These are phyloP conservation scores for Pseudomugil gertrudae DNA, from an alignment of 2,797 vertebrate species.

Conservation along the genomic window DNA sequence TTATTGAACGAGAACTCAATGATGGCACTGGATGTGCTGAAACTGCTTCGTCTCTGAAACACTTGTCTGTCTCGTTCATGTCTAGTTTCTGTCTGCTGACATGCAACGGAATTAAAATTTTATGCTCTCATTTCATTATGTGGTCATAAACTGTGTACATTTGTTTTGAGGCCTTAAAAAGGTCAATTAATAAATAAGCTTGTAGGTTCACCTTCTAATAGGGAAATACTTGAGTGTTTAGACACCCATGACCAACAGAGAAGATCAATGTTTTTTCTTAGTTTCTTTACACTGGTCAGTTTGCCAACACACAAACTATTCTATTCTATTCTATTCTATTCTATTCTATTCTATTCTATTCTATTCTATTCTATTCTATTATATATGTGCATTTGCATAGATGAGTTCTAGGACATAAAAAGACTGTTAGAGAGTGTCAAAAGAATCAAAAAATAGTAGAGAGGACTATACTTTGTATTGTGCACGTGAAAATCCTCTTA, in stretches of 20 bases:
- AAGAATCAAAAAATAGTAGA: too few relatives aligned
- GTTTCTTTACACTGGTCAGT: neutral
- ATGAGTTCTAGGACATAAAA: too few relatives aligned
- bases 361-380: too few relatives aligned
- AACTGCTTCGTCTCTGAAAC: constrained; percentile 24
- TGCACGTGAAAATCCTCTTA: too few relatives aligned
- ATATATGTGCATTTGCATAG: too few relatives aligned
- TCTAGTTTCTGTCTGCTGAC: constrained; percentile 1
- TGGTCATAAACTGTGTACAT: neutral
- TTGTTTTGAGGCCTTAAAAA: neutral
- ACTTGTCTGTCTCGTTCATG: constrained; percentile 38
- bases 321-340: too few relatives aligned
- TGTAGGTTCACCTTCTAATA: neutral
- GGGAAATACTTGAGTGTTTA: neutral
- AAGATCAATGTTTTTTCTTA: neutral
- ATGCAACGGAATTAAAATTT: neutral
- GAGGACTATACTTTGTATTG: too few relatives aligned
- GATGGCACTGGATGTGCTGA: constrained; percentile 35
- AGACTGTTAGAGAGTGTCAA: too few relatives aligned
- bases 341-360: too few relatives aligned
- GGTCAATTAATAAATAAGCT: neutral
- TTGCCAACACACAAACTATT: too few relatives aligned
- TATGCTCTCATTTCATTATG: neutral
- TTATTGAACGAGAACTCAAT: constrained; percentile 67
- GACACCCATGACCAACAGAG: neutral